A percentile compares a stretch with the other conserved stretches of the same genome.
Evolutionary conservation across 2,888 invertebrate species (phyloP).

Genomic region (Noctuana brunneofusca): DNA sequence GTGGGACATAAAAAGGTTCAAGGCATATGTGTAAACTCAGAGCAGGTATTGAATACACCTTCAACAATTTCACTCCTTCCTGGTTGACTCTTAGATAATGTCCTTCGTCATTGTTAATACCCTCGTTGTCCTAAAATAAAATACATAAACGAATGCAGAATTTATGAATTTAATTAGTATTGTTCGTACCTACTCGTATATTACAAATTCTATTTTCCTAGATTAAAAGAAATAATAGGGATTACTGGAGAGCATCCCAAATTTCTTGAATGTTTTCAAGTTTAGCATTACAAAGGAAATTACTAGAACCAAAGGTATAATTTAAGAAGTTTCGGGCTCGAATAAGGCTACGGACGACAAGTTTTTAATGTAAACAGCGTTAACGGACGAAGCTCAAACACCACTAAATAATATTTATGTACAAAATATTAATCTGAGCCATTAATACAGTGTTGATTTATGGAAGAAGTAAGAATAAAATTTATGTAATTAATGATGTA

Average conservation of each 20-base stretch:
- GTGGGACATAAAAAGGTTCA: too few relatives aligned
- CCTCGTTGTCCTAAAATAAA: too few relatives aligned
- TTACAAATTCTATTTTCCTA: conserved; percentile 52
- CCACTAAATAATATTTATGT: conserved; percentile 35
- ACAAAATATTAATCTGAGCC: conserved; percentile 9
- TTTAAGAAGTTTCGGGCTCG: conserved; percentile 59
- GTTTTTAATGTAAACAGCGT: conserved; percentile 48
- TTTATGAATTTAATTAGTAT: too few relatives aligned
- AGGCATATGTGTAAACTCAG: too few relatives aligned
- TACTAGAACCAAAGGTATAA: conserved; percentile 65
- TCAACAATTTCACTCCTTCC: too few relatives aligned
- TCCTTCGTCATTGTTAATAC: too few relatives aligned
- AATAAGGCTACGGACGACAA: conserved; percentile 49
- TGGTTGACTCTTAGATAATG: too few relatives aligned
- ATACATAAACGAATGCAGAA: too few relatives aligned
- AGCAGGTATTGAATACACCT: too few relatives aligned
- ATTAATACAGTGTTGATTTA: neutral
- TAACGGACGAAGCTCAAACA: conserved; percentile 40
- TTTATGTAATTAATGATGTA: too few relatives aligned
- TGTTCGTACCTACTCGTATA: neutral
- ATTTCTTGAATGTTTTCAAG: conserved; percentile 62
- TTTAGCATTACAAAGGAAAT: conserved; percentile 71
- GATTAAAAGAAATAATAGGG: conserved; percentile 63
- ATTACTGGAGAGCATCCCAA: conserved; percentile 51
- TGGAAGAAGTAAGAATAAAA: too few relatives aligned